Base-by-base conservation (phyloP, 2,113 vertebrate species). In the Xenopus borealis region DNA sequence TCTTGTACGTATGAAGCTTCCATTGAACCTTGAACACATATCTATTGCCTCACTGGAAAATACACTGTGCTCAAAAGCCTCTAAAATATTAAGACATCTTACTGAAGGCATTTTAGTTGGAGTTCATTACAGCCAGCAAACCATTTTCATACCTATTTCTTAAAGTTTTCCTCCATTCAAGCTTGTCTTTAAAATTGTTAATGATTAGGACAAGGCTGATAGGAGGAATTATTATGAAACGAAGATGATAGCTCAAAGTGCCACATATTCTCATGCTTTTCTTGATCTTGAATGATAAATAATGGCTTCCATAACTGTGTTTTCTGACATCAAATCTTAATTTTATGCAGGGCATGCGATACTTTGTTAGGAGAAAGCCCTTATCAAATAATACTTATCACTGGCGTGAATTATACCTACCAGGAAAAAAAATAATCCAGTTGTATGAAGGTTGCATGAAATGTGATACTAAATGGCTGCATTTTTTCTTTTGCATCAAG, bases 341-440 rank as follows among this genome's bases (percentile, higher is more conserved):
- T n/a, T 58, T 27, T 11, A 27, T 19, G 20, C 27, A 18, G 52
- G 5, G 46, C 33, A n/a, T 45, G 14, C 30, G 20, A 45, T 62
- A 19, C 13, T 19, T 40, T 16, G 23, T 13, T 3, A 50, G 13
- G 11, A 52, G 55, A 52, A 62, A 76, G 74, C 74, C 74, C 74
- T 77, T 76, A 30, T 30, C 3, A 30, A 63, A 62, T 30, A 23
- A 61, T n/a, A 12, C 33, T 23, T 47, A 27, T 27, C 23, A 20
- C 65, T 44, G 23, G 62, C 53, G 45, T 4, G 27, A 64, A 19
- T 58, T 58, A 19, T 17, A 10, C 55, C 10, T 58, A 17, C 14
- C 9, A 58, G 1, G 10, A 23, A 23, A 61, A 67, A 67, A 52
- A 50, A 20, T 23, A 18, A 67, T 67, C 50, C 4, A 6, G 19